A percentile compares a stretch with the other conserved stretches of the same genome.
These are phyloP conservation scores for Turdus rufiventris DNA, from an alignment of 2,113 vertebrate species.

Conservation along the genomic window DNA sequence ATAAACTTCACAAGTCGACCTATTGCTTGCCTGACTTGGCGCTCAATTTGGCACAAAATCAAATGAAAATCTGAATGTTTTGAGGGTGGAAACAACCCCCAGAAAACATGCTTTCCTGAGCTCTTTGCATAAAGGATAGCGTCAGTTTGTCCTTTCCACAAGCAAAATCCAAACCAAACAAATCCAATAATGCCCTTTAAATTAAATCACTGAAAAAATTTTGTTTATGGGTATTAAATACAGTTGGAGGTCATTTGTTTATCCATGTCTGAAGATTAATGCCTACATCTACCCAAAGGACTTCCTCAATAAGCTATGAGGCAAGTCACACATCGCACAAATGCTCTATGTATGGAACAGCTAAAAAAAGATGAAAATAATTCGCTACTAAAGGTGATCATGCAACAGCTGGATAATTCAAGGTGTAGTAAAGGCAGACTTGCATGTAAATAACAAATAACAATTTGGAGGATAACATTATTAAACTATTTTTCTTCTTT, in stretches of 20 bases:
- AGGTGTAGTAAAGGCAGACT: background rate
- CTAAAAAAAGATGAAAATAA: background rate
- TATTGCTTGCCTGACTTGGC: background rate
- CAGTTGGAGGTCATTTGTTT: background rate
- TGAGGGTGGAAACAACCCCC: background rate
- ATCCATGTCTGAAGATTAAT: background rate
- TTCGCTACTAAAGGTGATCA: background rate
- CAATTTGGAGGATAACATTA: background rate
- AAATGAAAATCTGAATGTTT: background rate
- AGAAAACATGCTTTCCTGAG: background rate
- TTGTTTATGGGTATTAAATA: slow-evolving; percentile 1
- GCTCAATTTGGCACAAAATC: background rate
- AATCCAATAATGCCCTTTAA: background rate
- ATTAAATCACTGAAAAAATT: background rate
- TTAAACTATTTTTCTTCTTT: background rate
- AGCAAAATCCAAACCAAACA: background rate
- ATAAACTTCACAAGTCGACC: background rate
- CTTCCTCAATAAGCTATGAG: background rate
- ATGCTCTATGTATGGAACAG: background rate
- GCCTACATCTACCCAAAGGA: background rate
- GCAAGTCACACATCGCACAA: background rate
- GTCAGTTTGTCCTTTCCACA: background rate
- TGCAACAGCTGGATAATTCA: background rate
- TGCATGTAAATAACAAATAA: background rate
- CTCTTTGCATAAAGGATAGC: background rate